These are phyloP conservation scores for Plectropomus leopardus DNA, from an alignment of 2,113 vertebrate genomes.

Conservation along the genomic window DNA sequence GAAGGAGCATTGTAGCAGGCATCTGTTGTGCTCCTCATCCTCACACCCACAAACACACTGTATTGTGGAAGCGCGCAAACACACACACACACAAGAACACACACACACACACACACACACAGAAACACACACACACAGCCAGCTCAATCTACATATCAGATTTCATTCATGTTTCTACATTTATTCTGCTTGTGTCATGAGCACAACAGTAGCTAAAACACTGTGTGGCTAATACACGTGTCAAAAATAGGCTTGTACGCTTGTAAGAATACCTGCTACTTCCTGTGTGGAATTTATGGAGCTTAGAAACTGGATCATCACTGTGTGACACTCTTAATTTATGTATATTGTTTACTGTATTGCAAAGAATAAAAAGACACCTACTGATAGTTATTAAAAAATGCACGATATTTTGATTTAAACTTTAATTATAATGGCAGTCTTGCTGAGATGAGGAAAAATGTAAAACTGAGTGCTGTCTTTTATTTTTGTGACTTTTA, in stretches of 20 bases:
- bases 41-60: constrained; percentile 40
- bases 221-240: constrained; percentile 36
- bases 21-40: constrained; percentile 56
- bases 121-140: constrained; percentile 16
- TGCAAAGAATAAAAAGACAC: constrained; percentile 20
- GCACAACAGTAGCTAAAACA: constrained; percentile 50
- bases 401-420: constrained; percentile 15
- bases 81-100: constrained; percentile 29
- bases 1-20: constrained; percentile 52
- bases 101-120: constrained; percentile 41
- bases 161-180: constrained; percentile 61
- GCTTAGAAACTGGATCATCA: constrained; percentile 57
- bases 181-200: constrained; percentile 47
- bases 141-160: constrained; percentile 46
- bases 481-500: constrained; percentile 15
- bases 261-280: constrained; percentile 57
- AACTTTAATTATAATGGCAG: constrained; percentile 13
- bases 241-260: constrained; percentile 59
- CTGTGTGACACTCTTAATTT: constrained; percentile 40
- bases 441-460: neutral
- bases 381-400: constrained; percentile 34
- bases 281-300: constrained; percentile 57
- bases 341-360: constrained; percentile 22
- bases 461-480: neutral
- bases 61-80: constrained; percentile 16